A percentile compares a stretch with the other conserved stretches of the same genome.
Conservation (phyloP, 2,888 invertebrate genomes). For the Dryadula phaetusa region DNA sequence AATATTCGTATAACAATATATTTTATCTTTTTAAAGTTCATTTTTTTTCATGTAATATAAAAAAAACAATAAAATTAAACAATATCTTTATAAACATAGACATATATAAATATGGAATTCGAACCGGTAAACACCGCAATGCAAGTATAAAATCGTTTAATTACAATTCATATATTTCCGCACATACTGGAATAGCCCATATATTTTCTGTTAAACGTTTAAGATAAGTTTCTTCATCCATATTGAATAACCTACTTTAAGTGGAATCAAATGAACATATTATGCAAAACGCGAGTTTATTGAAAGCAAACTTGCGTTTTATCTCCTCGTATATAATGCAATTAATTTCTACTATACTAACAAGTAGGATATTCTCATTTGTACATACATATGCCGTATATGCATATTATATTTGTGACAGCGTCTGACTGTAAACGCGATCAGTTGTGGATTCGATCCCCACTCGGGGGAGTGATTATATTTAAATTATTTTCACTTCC, state of each 20-base stretch:
- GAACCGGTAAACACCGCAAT: slow-evolving; percentile 3
- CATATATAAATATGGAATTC: not conserved
- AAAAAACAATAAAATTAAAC: too few species aligned
- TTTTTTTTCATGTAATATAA: too few species aligned
- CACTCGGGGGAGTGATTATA: too few species aligned
- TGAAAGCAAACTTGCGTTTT: slow-evolving; percentile 44
- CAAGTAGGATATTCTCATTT: not conserved
- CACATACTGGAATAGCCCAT: slow-evolving; percentile 1
- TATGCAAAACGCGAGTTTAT: slow-evolving; percentile 42
- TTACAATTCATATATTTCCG: slow-evolving; percentile 11
- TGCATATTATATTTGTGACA: too few species aligned
- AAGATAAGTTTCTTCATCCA: slow-evolving; percentile 32
- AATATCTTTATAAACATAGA: too few species aligned
- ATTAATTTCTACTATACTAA: slow-evolving; percentile 34
- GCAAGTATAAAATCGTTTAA: slow-evolving; percentile 2
- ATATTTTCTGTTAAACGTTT: slow-evolving; percentile 24
- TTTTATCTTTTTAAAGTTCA: too few species aligned
- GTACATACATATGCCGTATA: not conserved
- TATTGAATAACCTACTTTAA: slow-evolving; percentile 38
- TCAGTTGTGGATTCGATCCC: too few species aligned
- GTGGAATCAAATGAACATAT: slow-evolving; percentile 29
- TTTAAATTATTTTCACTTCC: too few species aligned
- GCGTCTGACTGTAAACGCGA: too few species aligned
- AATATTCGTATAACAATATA: too few species aligned
- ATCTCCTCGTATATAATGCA: slow-evolving; percentile 35